These are phyloP conservation scores for Anolis apletophallus DNA, from an alignment of 2,797 vertebrate genomes.

Conservation along the genomic window DNA sequence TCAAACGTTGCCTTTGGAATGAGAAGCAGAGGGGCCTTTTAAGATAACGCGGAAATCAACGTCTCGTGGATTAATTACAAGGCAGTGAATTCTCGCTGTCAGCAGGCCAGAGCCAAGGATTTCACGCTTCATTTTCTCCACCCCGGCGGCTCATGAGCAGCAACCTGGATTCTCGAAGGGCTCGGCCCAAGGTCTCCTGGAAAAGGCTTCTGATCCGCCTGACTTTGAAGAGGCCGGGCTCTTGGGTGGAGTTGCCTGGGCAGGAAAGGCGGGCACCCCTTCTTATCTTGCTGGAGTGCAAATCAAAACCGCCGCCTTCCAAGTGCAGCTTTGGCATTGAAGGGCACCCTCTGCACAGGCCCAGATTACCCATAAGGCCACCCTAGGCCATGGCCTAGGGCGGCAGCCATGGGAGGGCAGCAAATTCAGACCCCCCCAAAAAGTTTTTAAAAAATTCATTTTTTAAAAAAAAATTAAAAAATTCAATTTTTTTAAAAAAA, in stretches of 20 bases:
- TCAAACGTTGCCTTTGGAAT: neutral
- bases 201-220: neutral
- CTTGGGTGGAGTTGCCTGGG: neutral
- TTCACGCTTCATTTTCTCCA: neutral
- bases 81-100: neutral
- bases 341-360: neutral
- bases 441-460: too few relatives aligned
- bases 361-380: too few relatives aligned
- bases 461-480: too few relatives aligned
- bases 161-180: neutral
- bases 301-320: neutral
- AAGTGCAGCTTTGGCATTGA: neutral
- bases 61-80: neutral
- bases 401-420: too few relatives aligned
- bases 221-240: too few relatives aligned
- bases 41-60: neutral
- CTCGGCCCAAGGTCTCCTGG: neutral
- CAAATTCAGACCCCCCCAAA: too few relatives aligned
- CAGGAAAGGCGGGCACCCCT: too few relatives aligned
- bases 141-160: neutral
- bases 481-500: too few relatives aligned
- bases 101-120: neutral
- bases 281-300: too few relatives aligned
- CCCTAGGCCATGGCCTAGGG: too few relatives aligned
- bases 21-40: neutral